A percentile compares a stretch with the other conserved stretches of the same genome.
Evolutionary conservation across 2,888 invertebrate genomes (phyloP).

Genomic region (Brenthis daphne): DNA sequence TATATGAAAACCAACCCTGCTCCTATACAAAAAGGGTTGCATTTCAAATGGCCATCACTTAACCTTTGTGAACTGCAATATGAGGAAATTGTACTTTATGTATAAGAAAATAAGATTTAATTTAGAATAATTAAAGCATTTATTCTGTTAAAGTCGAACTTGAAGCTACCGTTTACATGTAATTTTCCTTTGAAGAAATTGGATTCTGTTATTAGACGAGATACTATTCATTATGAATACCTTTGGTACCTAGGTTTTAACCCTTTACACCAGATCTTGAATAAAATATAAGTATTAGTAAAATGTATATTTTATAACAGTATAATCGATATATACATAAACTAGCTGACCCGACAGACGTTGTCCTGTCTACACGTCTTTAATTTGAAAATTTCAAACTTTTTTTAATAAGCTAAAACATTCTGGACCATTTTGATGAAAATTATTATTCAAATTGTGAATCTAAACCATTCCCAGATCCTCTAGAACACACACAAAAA

Average conservation of each 20-base stretch:
- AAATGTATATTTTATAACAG: too few species aligned
- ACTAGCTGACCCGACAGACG: too few species aligned
- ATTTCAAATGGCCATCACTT: slow-evolving; percentile 1
- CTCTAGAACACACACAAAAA: too few species aligned
- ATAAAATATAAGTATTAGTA: too few species aligned
- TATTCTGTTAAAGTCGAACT: slow-evolving; percentile 20
- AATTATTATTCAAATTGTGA: too few species aligned
- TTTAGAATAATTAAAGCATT: slow-evolving; percentile 1
- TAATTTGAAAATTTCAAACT: too few species aligned
- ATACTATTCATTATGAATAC: not conserved
- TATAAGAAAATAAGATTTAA: not conserved
- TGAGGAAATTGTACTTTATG: slow-evolving; percentile 1
- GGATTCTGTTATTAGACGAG: slow-evolving; percentile 21
- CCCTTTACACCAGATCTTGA: too few species aligned
- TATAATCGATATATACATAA: too few species aligned
- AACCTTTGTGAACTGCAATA: not conserved
- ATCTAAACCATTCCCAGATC: too few species aligned
- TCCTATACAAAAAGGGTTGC: not conserved
- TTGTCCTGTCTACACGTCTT: too few species aligned
- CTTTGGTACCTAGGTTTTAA: not conserved
- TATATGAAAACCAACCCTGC: slow-evolving; percentile 35
- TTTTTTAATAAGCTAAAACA: too few species aligned
- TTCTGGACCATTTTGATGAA: too few species aligned
- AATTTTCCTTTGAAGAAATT: slow-evolving; percentile 30
- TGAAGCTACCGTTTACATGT: slow-evolving; percentile 26